Conservation (phyloP, 2,113 vertebrate species). For the Tragelaphus scriptus region DNA sequence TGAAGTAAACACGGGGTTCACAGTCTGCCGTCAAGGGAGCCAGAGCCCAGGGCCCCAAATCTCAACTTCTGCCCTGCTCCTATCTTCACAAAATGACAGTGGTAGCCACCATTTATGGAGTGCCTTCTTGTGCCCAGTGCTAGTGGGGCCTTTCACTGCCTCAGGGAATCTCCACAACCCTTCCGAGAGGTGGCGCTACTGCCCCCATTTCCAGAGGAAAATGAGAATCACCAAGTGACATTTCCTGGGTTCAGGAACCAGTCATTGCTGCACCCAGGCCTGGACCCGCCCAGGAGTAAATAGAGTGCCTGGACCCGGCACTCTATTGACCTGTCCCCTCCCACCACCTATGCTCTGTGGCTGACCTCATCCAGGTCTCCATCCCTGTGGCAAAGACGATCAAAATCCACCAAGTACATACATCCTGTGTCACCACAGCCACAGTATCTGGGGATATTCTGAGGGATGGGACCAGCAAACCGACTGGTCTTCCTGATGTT, state of each 20-base stretch:
- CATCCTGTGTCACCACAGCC: rapidly evolving
- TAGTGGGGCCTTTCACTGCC: not conserved
- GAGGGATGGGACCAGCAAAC: not conserved
- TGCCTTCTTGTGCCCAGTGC: not conserved
- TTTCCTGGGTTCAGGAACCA: not conserved
- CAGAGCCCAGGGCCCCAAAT: not conserved
- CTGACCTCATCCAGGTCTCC: not conserved
- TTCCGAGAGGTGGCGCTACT: not conserved
- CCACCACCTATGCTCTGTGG: rapidly evolving
- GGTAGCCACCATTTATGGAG: not conserved
- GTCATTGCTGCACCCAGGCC: not conserved
- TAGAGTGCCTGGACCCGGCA: not conserved
- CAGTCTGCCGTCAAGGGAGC: not conserved
- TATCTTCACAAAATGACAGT: not conserved
- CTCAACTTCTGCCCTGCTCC: not conserved
- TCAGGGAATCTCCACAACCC: not conserved
- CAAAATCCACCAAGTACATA: not conserved
- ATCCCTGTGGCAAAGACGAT: not conserved
- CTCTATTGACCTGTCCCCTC: not conserved
- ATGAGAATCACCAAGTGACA: not conserved
- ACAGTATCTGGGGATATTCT: not conserved
- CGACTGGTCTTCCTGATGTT: not conserved
- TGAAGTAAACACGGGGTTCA: not conserved
- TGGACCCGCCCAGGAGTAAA: not conserved
- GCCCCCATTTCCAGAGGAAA: not conserved